Percentiles rank a stretch among this genome's conserved stretches.
These are phyloP conservation scores for Notarius quadriscutis DNA, from an alignment of 2,113 vertebrate genomes.

Conservation along the genomic window DNA sequence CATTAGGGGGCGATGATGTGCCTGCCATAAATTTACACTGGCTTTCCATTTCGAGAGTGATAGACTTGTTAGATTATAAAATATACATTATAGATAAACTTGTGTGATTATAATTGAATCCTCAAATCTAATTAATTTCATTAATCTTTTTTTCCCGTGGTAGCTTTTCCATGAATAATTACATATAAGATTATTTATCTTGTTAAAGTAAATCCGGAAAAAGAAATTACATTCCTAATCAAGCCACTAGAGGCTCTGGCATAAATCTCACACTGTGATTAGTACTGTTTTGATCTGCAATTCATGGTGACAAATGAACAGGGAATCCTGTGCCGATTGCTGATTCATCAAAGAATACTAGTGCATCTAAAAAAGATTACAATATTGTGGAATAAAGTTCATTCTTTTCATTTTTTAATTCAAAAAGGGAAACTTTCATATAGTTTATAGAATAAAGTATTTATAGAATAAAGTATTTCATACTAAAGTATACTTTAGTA, in stretches of 20 bases:
- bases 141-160: constrained; percentile 6
- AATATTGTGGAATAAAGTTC: no score
- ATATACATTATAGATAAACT: background rate
- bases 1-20: constrained; percentile 27
- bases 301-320: constrained; percentile 35
- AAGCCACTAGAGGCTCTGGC: background rate
- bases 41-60: background rate
- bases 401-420: no score
- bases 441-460: no score
- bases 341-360: constrained; percentile 38
- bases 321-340: constrained; percentile 29
- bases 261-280: constrained; percentile 20
- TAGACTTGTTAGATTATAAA: background rate
- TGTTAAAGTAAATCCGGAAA: background rate
- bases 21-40: background rate
- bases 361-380: no score
- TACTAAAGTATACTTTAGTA: no score
- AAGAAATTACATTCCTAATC: background rate
- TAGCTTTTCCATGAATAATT: constrained; percentile 39
- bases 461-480: no score
- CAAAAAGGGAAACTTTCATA: no score
- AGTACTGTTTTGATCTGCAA: constrained; percentile 27
- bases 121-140: constrained; percentile 21
- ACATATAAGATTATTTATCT: constrained; percentile 3
- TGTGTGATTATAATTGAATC: background rate